These are phyloP conservation scores for Bombylius major DNA, from an alignment of 2,888 invertebrate species.

Conservation along the genomic window DNA sequence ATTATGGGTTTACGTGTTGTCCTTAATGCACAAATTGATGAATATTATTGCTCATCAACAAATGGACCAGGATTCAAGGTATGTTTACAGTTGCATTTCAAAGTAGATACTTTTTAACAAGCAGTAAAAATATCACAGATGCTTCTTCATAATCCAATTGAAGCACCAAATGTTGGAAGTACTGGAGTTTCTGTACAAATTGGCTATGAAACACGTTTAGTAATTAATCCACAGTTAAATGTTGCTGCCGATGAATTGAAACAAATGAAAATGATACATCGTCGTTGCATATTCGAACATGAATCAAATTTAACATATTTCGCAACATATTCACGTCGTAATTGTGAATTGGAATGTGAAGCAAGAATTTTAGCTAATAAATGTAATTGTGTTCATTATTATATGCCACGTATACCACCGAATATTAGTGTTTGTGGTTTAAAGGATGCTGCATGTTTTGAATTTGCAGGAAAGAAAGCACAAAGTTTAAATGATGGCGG, in stretches of 20 bases:
- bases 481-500: constrained; percentile 12
- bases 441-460: constrained; percentile 50
- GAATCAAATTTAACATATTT: constrained; percentile 55
- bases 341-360: constrained; percentile 70
- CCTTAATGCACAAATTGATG: constrained; percentile 54
- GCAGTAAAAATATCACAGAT: constrained; percentile 38
- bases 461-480: constrained; percentile 32
- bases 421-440: constrained; percentile 62
- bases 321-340: constrained; percentile 63
- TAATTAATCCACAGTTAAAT: constrained; percentile 51
- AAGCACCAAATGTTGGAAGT: constrained; percentile 66
- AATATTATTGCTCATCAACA: constrained; percentile 72
- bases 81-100: background rate
- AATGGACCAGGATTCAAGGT: constrained; percentile 41
- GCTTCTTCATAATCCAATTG: constrained; percentile 65
- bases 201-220: constrained; percentile 57
- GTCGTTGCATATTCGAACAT: constrained; percentile 60
- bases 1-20: constrained; percentile 59
- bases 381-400: constrained; percentile 30
- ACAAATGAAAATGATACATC: constrained; percentile 45
- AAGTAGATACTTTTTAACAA: too few relatives aligned
- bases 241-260: constrained; percentile 36
- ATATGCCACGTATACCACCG: constrained; percentile 47
- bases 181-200: constrained; percentile 59
- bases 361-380: constrained; percentile 48